Percentiles rank a stretch among this genome's conserved stretches.
phyloP scores from a whole-genome alignment of 2,113 vertebrate species.

The Burhinus bistriatus region DNA sequence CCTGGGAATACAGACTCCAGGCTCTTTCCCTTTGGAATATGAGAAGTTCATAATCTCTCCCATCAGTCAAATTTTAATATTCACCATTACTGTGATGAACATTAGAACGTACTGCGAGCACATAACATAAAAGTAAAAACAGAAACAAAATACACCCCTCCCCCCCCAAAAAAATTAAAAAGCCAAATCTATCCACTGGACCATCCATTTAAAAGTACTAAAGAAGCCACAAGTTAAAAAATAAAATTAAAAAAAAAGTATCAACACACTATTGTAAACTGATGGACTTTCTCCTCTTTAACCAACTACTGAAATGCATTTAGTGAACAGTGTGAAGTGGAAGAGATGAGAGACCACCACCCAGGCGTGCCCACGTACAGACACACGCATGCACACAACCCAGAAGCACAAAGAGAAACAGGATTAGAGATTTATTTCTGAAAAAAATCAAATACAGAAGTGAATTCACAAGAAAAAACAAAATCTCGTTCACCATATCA shows the following conservation, averaged over 20 bases:
- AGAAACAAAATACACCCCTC: neutral
- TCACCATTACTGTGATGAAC: slow-evolving; percentile 38
- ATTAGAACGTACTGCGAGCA: slow-evolving; percentile 23
- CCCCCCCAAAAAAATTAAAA: neutral
- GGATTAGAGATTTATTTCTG: slow-evolving; percentile 67
- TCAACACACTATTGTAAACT: slow-evolving; percentile 1
- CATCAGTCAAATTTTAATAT: slow-evolving; percentile 45
- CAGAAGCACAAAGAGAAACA: slow-evolving; percentile 68
- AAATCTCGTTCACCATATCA: neutral
- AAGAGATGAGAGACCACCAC: slow-evolving; percentile 64
- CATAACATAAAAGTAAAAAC: slow-evolving; percentile 9
- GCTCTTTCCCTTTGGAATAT: slow-evolving; percentile 29
- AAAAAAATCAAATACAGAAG: slow-evolving; percentile 71
- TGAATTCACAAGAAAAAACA: slow-evolving; percentile 64
- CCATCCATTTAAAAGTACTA: neutral
- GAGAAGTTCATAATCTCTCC: slow-evolving; percentile 23
- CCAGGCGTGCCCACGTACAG: slow-evolving; percentile 44
- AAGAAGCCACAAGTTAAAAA: slow-evolving; percentile 40
- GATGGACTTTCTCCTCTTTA: neutral
- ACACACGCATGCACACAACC: slow-evolving; percentile 57
- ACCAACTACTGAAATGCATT: slow-evolving; percentile 40
- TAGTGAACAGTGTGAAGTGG: slow-evolving; percentile 26
- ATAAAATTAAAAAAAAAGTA: neutral
- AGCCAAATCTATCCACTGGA: neutral
- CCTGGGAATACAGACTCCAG: slow-evolving; percentile 41